Conservation (phyloP, 2,797 vertebrate genomes). For the Chromobotia macracanthus region DNA sequence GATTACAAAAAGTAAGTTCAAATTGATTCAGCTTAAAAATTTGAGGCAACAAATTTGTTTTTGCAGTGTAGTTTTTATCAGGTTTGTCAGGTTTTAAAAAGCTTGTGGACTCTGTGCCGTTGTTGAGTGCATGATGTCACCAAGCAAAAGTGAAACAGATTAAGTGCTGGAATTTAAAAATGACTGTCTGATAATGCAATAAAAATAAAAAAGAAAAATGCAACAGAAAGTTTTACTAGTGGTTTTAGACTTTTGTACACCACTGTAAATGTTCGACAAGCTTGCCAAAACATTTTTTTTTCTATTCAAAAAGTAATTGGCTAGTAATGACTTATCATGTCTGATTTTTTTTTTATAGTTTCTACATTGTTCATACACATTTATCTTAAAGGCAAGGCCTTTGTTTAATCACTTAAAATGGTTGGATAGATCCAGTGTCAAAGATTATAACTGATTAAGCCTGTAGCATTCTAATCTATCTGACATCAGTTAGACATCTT, state of each 20-base stretch:
- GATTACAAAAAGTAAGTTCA: too few relatives aligned
- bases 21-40: too few relatives aligned
- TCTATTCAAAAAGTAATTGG: not conserved
- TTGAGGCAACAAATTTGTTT: too few relatives aligned
- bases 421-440: not conserved
- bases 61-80: too few relatives aligned
- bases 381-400: not conserved
- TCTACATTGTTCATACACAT: not conserved
- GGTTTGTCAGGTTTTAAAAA: too few relatives aligned
- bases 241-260: not conserved
- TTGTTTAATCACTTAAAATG: not conserved
- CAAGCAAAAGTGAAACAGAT: too few relatives aligned
- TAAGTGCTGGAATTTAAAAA: too few relatives aligned
- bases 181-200: too few relatives aligned
- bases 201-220: too few relatives aligned
- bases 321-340: not conserved
- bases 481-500: slow-evolving; percentile 22
- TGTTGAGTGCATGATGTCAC: too few relatives aligned
- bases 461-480: not conserved
- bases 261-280: not conserved
- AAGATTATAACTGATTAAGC: slow-evolving; percentile 6
- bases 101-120: too few relatives aligned
- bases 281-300: not conserved
- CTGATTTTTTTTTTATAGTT: not conserved
- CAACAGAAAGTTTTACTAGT: too few relatives aligned